These are phyloP conservation scores for Tetramorium simillimum DNA, from an alignment of 1,140 invertebrate genomes.

Conservation along the genomic window DNA sequence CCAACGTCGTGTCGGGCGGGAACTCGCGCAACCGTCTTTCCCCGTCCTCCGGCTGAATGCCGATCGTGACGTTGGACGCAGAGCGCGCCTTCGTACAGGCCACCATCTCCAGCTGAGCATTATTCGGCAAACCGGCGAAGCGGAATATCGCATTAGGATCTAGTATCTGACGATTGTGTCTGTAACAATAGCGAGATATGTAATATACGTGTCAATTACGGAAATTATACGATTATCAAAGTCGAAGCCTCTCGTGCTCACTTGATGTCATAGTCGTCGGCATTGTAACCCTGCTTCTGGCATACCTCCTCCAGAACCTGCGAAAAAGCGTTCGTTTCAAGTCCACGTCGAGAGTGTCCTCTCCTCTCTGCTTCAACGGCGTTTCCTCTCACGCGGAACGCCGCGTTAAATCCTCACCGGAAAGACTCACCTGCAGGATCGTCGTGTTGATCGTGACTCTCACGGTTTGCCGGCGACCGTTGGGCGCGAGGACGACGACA, in stretches of 20 bases:
- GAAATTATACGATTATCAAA: constrained; percentile 17
- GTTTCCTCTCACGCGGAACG: no score
- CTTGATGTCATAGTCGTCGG: constrained; percentile 91
- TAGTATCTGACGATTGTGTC: constrained; percentile 90
- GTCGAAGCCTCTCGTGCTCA: constrained; percentile 71
- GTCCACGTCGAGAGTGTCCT: background rate
- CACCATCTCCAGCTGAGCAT: constrained; percentile 92
- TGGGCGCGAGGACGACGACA: constrained; percentile 88
- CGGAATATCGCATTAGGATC: constrained; percentile 90
- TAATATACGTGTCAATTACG: background rate
- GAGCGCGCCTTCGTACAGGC: constrained; percentile 88
- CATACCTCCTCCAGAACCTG: constrained; percentile 93
- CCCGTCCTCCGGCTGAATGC: constrained; percentile 91
- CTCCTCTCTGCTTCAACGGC: no score
- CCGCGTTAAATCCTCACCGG: background rate
- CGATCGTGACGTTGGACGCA: constrained; percentile 88
- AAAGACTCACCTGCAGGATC: constrained; percentile 88
- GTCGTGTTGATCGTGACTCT: constrained; percentile 90
- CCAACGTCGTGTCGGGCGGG: constrained; percentile 87
- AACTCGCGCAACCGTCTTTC: constrained; percentile 88
- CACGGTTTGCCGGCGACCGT: constrained; percentile 89
- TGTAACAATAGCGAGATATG: constrained; percentile 71
- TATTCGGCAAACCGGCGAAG: constrained; percentile 93
- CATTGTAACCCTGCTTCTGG: constrained; percentile 89
- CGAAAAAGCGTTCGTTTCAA: background rate